These are phyloP conservation scores for Doris montereyensis DNA, from an alignment of 2,888 invertebrate species.

Conservation along the genomic window DNA sequence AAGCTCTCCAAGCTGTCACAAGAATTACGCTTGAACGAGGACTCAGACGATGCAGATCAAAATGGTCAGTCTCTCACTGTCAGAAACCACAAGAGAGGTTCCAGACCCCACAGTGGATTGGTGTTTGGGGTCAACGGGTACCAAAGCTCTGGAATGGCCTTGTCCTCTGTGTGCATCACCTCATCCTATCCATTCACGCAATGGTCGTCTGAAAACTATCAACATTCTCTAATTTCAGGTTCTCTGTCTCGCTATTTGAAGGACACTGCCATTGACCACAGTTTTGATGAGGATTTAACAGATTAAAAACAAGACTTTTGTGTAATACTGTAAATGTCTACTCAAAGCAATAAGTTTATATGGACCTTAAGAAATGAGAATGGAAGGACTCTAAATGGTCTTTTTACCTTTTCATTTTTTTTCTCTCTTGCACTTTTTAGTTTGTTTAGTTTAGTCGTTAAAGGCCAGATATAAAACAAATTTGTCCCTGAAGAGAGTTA, in stretches of 20 bases:
- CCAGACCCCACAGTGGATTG: slow-evolving; percentile 58
- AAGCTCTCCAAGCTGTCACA: slow-evolving; percentile 50
- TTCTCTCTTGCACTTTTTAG: no score
- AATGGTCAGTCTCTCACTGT: background rate
- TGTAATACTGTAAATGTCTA: background rate
- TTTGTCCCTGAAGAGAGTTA: no score
- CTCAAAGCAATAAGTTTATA: no score
- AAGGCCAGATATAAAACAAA: no score
- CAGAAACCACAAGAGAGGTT: background rate
- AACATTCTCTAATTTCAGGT: slow-evolving; percentile 50
- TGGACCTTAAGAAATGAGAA: no score
- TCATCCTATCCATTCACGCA: slow-evolving; percentile 66
- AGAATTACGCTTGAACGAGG: background rate
- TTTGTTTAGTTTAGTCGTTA: no score
- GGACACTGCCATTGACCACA: slow-evolving; percentile 58
- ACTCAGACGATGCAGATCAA: background rate
- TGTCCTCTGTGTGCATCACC: slow-evolving; percentile 56
- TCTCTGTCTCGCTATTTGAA: slow-evolving; percentile 58
- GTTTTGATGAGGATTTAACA: slow-evolving; percentile 49
- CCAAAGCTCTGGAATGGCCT: slow-evolving; percentile 47
- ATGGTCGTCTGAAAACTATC: slow-evolving; percentile 50
- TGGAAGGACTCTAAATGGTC: no score
- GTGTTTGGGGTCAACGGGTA: slow-evolving; percentile 56
- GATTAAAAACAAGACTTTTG: slow-evolving; percentile 37
- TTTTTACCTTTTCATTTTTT: no score